phyloP scores from a whole-genome alignment of 2,888 invertebrate genomes.

The Cerastoderma edule region DNA sequence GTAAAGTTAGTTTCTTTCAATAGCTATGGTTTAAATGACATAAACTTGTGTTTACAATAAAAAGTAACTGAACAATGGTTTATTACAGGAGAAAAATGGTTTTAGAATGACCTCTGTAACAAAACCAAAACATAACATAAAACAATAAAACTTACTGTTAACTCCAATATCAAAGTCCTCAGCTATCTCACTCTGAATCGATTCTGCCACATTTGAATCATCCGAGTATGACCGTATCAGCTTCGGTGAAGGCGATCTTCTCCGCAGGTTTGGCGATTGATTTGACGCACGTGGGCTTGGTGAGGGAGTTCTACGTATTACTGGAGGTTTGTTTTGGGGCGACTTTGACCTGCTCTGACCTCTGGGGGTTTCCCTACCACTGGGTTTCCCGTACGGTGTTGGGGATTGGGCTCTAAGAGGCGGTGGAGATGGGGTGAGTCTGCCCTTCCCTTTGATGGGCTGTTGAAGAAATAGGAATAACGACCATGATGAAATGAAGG shows the following conservation, averaged over 20 bases:
- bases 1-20: too few species aligned
- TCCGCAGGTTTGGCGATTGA: slow-evolving; percentile 64
- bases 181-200: slow-evolving; percentile 70
- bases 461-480: too few species aligned
- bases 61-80: too few species aligned
- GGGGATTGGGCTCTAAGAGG: slow-evolving; percentile 12
- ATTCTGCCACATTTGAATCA: slow-evolving; percentile 73
- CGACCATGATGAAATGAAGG: too few species aligned
- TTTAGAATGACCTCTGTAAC: too few species aligned
- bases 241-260: slow-evolving; percentile 69
- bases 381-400: slow-evolving; percentile 10
- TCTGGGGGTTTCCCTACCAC: slow-evolving; percentile 40
- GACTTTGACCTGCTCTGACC: slow-evolving; percentile 53
- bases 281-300: slow-evolving; percentile 53
- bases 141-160: slow-evolving; percentile 57
- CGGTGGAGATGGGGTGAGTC: slow-evolving; percentile 40
- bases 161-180: slow-evolving; percentile 65
- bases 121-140: too few species aligned
- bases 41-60: too few species aligned
- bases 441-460: slow-evolving; percentile 29
- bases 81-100: too few species aligned
- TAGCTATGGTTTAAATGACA: too few species aligned
- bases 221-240: slow-evolving; percentile 66
- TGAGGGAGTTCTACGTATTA: slow-evolving; percentile 59
- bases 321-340: slow-evolving; percentile 63